Evolutionary conservation across 2,113 vertebrate species (phyloP).

Genomic region (Micromys minutus): DNA sequence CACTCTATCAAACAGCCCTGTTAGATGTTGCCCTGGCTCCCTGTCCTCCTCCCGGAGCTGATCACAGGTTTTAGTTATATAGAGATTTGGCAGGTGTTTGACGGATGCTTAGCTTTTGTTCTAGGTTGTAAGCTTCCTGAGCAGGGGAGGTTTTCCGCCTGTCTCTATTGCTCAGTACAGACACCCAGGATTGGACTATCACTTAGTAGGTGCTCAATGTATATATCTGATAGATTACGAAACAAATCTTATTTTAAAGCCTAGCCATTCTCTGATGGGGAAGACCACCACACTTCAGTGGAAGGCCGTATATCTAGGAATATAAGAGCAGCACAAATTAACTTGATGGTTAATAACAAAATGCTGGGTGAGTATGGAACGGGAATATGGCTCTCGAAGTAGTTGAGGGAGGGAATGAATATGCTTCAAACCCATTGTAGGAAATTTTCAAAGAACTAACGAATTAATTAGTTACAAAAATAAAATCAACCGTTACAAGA

Average conservation of each 20-base stretch:
- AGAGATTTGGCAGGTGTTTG: not conserved
- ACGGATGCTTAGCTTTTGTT: not conserved
- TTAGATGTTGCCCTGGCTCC: not conserved
- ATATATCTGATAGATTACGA: not conserved
- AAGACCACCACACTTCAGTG: not conserved
- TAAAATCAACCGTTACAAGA: not conserved
- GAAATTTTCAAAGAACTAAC: not conserved
- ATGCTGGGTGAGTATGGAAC: not conserved
- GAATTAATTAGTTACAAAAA: not conserved
- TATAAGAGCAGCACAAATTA: not conserved
- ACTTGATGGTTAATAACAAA: not conserved
- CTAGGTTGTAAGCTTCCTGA: not conserved
- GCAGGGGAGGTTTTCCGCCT: not conserved
- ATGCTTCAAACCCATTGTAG: not conserved
- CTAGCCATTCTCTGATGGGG: not conserved
- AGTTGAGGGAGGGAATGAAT: not conserved
- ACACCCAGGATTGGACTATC: not conserved
- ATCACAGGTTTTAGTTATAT: not conserved
- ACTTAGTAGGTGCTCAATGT: not conserved
- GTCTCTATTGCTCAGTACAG: not conserved
- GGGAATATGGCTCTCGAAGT: not conserved
- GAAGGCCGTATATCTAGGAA: not conserved
- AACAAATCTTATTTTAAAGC: slow-evolving; percentile 9
- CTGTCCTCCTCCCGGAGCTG: not conserved
- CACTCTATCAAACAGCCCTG: not conserved